Evolutionary conservation across 2,797 vertebrate species (phyloP).

Genomic region (Myripristis jacobus): DNA sequence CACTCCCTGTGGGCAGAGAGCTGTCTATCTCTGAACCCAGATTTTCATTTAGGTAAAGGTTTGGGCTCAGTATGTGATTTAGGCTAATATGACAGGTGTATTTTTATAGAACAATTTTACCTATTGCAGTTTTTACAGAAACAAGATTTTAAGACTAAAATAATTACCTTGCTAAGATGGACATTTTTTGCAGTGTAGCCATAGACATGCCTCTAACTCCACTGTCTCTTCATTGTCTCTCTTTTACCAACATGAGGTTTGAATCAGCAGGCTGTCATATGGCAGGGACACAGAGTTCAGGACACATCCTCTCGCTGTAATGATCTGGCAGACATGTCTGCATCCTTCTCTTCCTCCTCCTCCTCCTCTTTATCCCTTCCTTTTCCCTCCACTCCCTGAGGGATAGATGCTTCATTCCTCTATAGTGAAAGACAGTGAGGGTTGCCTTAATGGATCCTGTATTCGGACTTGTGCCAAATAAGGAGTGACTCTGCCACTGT

Average conservation of each 20-base stretch:
- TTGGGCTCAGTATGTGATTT: too few relatives aligned
- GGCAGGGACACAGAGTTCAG: slow-evolving; percentile 58
- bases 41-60: too few relatives aligned
- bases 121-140: slow-evolving; percentile 1
- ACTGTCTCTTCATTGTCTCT: slow-evolving; percentile 35
- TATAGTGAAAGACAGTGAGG: slow-evolving; percentile 30
- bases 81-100: too few relatives aligned
- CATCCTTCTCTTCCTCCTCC: slow-evolving; percentile 49
- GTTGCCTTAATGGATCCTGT: slow-evolving; percentile 30
- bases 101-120: background rate
- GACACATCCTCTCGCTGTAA: slow-evolving; percentile 69
- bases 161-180: background rate
- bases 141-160: background rate
- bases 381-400: slow-evolving; percentile 51
- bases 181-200: slow-evolving; percentile 24
- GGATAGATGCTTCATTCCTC: slow-evolving; percentile 30
- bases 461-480: slow-evolving; percentile 14
- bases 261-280: slow-evolving; percentile 67
- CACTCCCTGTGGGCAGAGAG: too few relatives aligned
- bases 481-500: slow-evolving; percentile 32
- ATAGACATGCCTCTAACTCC: slow-evolving; percentile 21
- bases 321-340: slow-evolving; percentile 63
- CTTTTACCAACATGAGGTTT: slow-evolving; percentile 69
- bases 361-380: slow-evolving; percentile 49
- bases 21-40: too few relatives aligned